Base-by-base conservation (phyloP, 2,888 invertebrate species). In the Stenchaetothrips biformis region DNA sequence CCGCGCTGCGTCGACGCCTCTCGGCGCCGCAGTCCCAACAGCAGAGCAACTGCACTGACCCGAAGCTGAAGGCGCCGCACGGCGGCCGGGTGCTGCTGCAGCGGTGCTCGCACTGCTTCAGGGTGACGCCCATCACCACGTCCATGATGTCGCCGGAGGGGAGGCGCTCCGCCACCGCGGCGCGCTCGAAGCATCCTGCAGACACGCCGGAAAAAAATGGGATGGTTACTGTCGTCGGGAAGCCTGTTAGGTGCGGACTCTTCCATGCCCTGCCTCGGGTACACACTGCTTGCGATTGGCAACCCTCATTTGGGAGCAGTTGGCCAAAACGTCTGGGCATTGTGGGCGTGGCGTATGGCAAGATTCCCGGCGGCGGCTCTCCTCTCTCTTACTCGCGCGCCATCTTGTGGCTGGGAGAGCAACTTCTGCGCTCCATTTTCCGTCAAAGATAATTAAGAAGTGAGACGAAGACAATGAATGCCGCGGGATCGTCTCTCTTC, bases 21-120 rank as follows among this genome's bases (percentile, higher is more conserved):
- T n/a, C n/a, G n/a, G n/a, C n/a, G n/a, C n/a, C n/a, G n/a, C n/a
- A n/a, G n/a, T n/a, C n/a, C n/a, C n/a, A n/a, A n/a, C n/a, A n/a
- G n/a, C n/a, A n/a, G n/a, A n/a, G n/a, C n/a, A n/a, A n/a, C n/a
- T n/a, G n/a, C 2, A 74, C 67, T 74, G 21, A 74, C 67, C 67
- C 67, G 67, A 74, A 74, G 25, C 67, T 74, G 67, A 74, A 74
- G 67, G 67, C 67, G 21, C 67, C 67, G 67, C 67, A 74, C 67
- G 67, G 67, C 67, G 67, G 67, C 7, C n/a, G 21, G 7, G 67
- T 25, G 67, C 25, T 74, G 67, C 67, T 74, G 25, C 67, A 74
- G 25, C 67, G 67, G 25, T 11, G 25, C 67, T 74, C 67, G 8
- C 67, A 74, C 67, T 74, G 21, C 21, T 25, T 21, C 9, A 74